Percentiles rank a stretch among this genome's conserved stretches.
These are phyloP conservation scores for Geothlypis trichas DNA, from an alignment of 2,113 vertebrate species.

Conservation along the genomic window DNA sequence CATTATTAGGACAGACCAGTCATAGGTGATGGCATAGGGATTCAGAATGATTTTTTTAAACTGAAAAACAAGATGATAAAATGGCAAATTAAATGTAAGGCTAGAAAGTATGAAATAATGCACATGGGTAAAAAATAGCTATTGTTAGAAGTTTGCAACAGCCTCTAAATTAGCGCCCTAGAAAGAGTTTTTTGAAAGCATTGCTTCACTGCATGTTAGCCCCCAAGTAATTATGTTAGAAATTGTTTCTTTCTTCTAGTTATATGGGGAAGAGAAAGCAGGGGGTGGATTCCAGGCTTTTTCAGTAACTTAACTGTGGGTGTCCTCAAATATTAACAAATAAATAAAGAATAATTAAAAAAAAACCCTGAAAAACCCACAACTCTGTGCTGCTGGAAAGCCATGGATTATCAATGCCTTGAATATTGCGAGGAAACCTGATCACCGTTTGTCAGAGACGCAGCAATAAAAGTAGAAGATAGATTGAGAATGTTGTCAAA, in stretches of 20 bases:
- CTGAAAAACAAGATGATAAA: background rate
- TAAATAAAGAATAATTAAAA: background rate
- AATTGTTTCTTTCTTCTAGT: background rate
- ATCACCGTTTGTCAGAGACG: background rate
- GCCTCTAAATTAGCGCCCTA: background rate
- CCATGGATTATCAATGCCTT: background rate
- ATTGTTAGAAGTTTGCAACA: background rate
- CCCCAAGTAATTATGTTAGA: background rate
- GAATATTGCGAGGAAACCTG: background rate
- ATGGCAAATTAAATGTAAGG: background rate
- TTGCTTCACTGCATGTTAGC: background rate
- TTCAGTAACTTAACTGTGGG: background rate
- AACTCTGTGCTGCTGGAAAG: background rate
- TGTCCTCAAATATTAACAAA: background rate
- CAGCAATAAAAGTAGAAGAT: background rate
- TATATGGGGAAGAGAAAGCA: background rate
- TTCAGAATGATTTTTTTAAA: background rate
- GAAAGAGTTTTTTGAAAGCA: background rate
- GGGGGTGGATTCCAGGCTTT: background rate
- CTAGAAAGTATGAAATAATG: background rate
- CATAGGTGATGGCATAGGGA: background rate
- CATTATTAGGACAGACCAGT: background rate
- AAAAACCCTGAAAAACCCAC: no score
- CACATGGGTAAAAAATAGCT: accelerated
- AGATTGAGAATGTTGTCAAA: background rate